phyloP scores from a whole-genome alignment of 1,140 invertebrate species.

The Thereuonema tuberculata region DNA sequence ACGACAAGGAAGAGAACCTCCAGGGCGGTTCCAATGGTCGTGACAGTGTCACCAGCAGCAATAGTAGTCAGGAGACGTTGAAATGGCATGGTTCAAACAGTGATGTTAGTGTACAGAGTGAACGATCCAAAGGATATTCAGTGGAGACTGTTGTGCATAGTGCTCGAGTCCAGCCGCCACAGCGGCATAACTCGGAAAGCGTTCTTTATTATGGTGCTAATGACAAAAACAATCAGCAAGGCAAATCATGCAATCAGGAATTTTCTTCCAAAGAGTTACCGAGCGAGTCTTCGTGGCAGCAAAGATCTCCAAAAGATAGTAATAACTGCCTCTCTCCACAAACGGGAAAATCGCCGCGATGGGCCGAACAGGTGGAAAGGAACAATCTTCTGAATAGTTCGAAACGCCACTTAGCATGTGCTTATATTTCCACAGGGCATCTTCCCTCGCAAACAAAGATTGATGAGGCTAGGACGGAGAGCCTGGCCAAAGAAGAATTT shows the following conservation, averaged over 20 bases:
- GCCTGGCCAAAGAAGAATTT: background rate
- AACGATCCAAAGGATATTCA: conserved; percentile 24
- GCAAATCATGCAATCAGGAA: background rate
- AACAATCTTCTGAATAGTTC: conserved; percentile 2
- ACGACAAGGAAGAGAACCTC: background rate
- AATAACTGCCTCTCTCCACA: background rate
- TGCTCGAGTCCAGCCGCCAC: conserved; percentile 59
- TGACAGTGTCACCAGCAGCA: conserved; percentile 48
- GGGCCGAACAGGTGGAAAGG: conserved; percentile 11
- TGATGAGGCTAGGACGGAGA: background rate
- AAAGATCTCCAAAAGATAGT: background rate
- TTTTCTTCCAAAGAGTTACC: background rate
- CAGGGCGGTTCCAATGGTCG: conserved; percentile 34
- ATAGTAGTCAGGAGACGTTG: conserved; percentile 60
- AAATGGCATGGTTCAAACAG: conserved; percentile 69
- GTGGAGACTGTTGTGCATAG: conserved; percentile 50
- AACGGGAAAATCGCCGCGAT: background rate
- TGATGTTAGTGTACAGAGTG: conserved; percentile 51
- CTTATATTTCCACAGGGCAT: background rate
- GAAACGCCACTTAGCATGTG: background rate
- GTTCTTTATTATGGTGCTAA: conserved; percentile 43
- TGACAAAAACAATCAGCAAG: conserved; percentile 18
- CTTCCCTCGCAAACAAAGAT: background rate
- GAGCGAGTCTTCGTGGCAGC: background rate
- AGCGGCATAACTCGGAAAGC: conserved; percentile 64